Conservation (phyloP, 2,888 invertebrate genomes). For the Pammene fasciana region DNA sequence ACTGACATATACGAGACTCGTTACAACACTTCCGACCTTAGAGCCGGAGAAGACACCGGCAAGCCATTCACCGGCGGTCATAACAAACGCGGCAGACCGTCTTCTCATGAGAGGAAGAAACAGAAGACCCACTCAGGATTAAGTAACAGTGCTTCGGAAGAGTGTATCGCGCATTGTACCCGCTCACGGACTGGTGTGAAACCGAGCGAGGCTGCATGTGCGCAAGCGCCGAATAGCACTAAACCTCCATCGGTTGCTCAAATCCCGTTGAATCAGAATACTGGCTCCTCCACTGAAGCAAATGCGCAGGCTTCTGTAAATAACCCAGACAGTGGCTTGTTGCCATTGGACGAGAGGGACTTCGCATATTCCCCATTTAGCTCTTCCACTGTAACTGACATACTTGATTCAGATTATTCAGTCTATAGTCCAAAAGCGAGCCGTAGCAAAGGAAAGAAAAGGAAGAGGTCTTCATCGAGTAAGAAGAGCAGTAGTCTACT, state of each 20-base stretch:
- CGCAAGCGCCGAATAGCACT: slow-evolving; percentile 60
- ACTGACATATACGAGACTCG: slow-evolving; percentile 81
- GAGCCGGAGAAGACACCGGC: slow-evolving; percentile 68
- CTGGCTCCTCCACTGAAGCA: slow-evolving; percentile 56
- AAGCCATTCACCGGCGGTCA: slow-evolving; percentile 56
- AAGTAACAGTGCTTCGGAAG: slow-evolving; percentile 61
- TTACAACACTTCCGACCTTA: slow-evolving; percentile 67
- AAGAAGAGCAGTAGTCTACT: slow-evolving; percentile 69
- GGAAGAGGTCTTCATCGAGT: slow-evolving; percentile 74
- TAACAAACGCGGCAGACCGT: slow-evolving; percentile 68
- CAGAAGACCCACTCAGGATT: slow-evolving; percentile 62
- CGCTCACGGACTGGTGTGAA: slow-evolving; percentile 79
- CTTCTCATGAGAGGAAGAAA: slow-evolving; percentile 77
- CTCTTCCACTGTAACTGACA: slow-evolving; percentile 77
- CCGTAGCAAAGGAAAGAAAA: slow-evolving; percentile 75
- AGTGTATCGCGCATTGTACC: slow-evolving; percentile 78
- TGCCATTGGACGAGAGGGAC: slow-evolving; percentile 79
- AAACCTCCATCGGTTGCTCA: slow-evolving; percentile 58
- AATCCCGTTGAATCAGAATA: slow-evolving; percentile 55
- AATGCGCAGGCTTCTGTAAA: slow-evolving; percentile 50
- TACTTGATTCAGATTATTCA: slow-evolving; percentile 78
- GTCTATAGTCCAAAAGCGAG: slow-evolving; percentile 76
- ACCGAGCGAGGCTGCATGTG: slow-evolving; percentile 74
- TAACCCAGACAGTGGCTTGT: slow-evolving; percentile 72
- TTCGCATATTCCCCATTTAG: slow-evolving; percentile 80